Conservation (phyloP, 2,888 invertebrate species). For the Venusia cambrica region DNA sequence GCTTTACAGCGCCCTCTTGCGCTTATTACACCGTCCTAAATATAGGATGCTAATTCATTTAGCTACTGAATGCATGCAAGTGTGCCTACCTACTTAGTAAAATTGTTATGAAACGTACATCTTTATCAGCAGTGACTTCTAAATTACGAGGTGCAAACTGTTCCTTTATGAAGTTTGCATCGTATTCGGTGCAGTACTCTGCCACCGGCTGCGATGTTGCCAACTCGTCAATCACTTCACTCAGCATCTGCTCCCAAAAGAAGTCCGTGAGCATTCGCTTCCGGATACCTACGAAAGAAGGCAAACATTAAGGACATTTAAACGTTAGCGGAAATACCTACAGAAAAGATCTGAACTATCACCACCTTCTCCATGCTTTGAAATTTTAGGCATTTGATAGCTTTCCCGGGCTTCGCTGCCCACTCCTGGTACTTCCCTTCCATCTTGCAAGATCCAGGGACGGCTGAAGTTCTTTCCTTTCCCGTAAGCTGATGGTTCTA, state of each 20-base stretch:
- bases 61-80: no score
- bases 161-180: conserved; percentile 61
- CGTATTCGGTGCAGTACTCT: conserved; percentile 70
- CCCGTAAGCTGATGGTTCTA: conserved; percentile 64
- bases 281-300: conserved; percentile 54
- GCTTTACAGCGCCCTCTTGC: no score
- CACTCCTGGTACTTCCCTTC: conserved; percentile 50
- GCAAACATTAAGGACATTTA: no score
- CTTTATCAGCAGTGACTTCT: conserved; percentile 58
- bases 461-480: conserved; percentile 64
- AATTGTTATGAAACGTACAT: no score
- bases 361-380: conserved; percentile 49
- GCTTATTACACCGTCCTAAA: no score
- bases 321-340: neutral
- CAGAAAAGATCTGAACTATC: conserved; percentile 6
- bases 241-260: conserved; percentile 75
- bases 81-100: no score
- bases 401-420: conserved; percentile 66
- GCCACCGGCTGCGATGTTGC: conserved; percentile 53
- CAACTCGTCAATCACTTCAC: conserved; percentile 72
- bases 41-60: no score
- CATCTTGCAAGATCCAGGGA: conserved; percentile 71
- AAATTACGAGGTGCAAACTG: conserved; percentile 63
- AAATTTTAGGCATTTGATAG: conserved; percentile 51
- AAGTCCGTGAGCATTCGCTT: conserved; percentile 68